Conservation (phyloP, 2,113 vertebrate species). For the Aptenodytes patagonicus region DNA sequence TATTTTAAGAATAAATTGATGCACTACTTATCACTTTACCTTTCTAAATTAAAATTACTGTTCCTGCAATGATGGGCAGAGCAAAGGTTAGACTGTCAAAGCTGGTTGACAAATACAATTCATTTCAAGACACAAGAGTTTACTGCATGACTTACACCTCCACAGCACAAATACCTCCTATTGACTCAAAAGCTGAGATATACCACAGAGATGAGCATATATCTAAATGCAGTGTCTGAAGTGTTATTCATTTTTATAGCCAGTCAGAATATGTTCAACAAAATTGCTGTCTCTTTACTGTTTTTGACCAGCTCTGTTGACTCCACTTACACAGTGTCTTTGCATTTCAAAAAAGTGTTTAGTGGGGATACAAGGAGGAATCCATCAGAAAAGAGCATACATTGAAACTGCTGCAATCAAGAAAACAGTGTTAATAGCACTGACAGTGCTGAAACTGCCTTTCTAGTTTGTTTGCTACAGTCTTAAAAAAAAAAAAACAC, state of each 20-base stretch:
- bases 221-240: constrained; percentile 5
- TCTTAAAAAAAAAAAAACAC: constrained; percentile 13
- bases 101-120: not conserved
- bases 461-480: not conserved
- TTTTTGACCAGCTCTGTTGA: not conserved
- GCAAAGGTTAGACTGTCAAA: not conserved
- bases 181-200: not conserved
- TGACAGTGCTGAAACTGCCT: not conserved
- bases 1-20: not conserved
- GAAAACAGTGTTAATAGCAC: not conserved
- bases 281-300: not conserved
- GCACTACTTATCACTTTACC: not conserved
- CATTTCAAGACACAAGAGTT: not conserved
- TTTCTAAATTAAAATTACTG: not conserved
- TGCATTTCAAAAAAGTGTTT: not conserved
- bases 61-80: not conserved
- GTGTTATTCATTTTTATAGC: not conserved
- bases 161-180: not conserved
- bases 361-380: not conserved
- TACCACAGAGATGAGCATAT: not conserved
- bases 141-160: not conserved
- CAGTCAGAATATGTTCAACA: not conserved
- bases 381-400: not conserved
- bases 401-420: not conserved
- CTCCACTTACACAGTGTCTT: not conserved